A percentile compares a stretch with the other conserved stretches of the same genome.
Conservation (phyloP, 2,797 vertebrate genomes). For the Vespertilio murinus region DNA sequence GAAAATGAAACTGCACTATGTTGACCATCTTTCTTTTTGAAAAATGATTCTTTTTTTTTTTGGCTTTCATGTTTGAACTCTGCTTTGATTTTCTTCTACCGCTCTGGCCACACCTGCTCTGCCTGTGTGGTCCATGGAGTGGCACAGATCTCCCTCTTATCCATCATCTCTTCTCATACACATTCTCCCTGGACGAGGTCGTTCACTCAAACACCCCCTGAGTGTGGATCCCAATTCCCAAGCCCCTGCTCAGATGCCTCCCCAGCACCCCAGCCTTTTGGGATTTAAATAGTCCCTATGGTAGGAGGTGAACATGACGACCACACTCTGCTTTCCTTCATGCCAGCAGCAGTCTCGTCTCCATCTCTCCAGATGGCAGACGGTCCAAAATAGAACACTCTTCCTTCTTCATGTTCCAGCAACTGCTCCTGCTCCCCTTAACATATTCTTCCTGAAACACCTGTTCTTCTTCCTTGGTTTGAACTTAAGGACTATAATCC, state of each 20-base stretch:
- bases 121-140: too few species aligned
- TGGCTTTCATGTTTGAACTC: not conserved
- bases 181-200: not conserved
- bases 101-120: not conserved
- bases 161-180: not conserved
- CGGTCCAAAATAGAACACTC: constrained; percentile 71
- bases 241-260: constrained; percentile 28
- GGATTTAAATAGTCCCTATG: constrained; percentile 59
- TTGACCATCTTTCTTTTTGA: not conserved
- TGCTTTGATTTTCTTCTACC: not conserved
- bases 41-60: not conserved
- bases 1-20: not conserved
- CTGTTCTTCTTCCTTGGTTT: constrained; percentile 62
- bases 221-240: not conserved
- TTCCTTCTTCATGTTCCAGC: constrained; percentile 44
- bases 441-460: constrained; percentile 68
- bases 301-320: constrained; percentile 72
- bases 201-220: not conserved
- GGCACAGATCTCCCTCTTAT: not conserved
- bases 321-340: constrained; percentile 34
- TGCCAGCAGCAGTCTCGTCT: constrained; percentile 52
- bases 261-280: constrained; percentile 31
- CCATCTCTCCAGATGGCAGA: constrained; percentile 76
- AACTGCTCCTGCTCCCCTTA: constrained; percentile 73
- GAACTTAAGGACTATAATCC: constrained; percentile 32